phyloP scores from a whole-genome alignment of 2,113 vertebrate genomes.

The Theristicus caerulescens region DNA sequence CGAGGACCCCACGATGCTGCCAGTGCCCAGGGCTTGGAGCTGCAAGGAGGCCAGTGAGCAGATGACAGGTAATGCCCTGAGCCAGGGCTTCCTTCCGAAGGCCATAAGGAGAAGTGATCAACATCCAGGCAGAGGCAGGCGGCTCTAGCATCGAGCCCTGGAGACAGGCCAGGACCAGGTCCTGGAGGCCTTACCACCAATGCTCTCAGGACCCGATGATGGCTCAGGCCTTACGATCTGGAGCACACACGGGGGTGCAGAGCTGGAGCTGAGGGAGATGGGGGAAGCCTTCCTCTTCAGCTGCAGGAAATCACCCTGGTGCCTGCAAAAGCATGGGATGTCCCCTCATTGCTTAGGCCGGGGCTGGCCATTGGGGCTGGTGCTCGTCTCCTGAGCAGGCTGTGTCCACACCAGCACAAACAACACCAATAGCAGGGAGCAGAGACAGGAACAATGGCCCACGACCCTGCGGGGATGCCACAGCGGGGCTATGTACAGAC shows the following conservation, averaged over 20 bases:
- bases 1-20: rapidly evolving
- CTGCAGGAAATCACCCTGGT: not conserved
- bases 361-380: not conserved
- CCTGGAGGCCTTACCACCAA: not conserved
- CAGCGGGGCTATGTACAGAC: not conserved
- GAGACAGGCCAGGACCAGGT: not conserved
- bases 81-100: not conserved
- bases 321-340: not conserved
- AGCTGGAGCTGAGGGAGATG: not conserved
- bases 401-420: not conserved
- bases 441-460: not conserved
- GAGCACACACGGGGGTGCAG: not conserved
- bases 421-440: not conserved
- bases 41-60: not conserved
- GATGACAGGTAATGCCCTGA: rapidly evolving
- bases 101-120: not conserved
- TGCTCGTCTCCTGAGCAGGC: not conserved
- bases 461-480: not conserved
- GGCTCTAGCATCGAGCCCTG: not conserved
- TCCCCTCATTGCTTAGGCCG: not conserved
- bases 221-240: not conserved
- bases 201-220: not conserved
- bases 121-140: not conserved
- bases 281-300: not conserved
- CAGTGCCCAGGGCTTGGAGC: not conserved